phyloP scores from a whole-genome alignment of 2,113 vertebrate genomes.

The Xiphorhynchus elegans region DNA sequence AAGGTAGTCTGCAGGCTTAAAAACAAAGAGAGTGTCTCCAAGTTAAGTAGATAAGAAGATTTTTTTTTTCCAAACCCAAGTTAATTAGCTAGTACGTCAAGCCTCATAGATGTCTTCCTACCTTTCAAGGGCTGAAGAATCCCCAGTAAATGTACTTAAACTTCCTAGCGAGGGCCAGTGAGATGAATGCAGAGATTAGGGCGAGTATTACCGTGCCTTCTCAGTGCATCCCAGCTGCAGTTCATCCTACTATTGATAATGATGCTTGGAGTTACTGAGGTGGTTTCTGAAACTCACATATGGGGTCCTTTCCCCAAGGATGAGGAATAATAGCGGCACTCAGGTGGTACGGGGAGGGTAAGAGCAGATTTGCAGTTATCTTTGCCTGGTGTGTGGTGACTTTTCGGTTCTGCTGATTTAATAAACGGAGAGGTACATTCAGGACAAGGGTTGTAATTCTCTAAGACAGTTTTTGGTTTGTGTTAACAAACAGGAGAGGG shows the following conservation, averaged over 20 bases:
- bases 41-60: conserved; percentile 69
- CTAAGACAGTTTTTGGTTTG: neutral
- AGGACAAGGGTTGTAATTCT: neutral
- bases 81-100: conserved; percentile 67
- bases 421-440: conserved; percentile 27
- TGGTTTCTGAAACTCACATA: conserved; percentile 49
- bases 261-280: conserved; percentile 68
- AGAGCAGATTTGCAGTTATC: conserved; percentile 47
- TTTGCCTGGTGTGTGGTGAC: conserved; percentile 31
- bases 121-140: conserved; percentile 61
- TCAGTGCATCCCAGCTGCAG: conserved; percentile 51
- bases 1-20: conserved; percentile 64
- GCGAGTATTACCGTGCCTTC: conserved; percentile 38
- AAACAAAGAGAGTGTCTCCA: conserved; percentile 70
- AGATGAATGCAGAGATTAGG: conserved; percentile 69
- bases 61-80: conserved; percentile 57
- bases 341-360: conserved; percentile 53
- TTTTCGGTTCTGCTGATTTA: neutral
- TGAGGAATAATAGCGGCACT: conserved; percentile 61
- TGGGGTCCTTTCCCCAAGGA: conserved; percentile 64
- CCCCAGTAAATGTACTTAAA: conserved; percentile 69
- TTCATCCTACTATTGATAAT: conserved; percentile 73
- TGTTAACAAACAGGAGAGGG: neutral
- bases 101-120: conserved; percentile 60
- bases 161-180: conserved; percentile 62